A percentile compares a stretch with the other conserved stretches of the same genome.
phyloP scores from a whole-genome alignment of 2,113 vertebrate genomes.

The Hystrix cristata region DNA sequence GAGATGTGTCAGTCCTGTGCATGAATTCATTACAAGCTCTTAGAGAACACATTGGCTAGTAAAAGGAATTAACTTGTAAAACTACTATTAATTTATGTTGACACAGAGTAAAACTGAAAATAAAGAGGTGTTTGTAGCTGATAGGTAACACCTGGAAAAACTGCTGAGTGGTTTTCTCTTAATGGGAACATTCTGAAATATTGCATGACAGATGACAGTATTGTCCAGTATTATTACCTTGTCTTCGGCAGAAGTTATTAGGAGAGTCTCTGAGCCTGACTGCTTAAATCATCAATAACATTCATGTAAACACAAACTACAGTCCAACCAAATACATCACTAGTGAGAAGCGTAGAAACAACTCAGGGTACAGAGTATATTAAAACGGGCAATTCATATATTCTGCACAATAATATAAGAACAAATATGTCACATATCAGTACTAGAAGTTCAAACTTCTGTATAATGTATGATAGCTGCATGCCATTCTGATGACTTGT shows the following conservation, averaged over 20 bases:
- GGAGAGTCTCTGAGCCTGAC: constrained; percentile 23
- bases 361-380: neutral
- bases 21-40: constrained; percentile 58
- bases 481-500: neutral
- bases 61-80: constrained; percentile 69
- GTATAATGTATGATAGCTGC: neutral
- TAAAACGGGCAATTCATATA: constrained; percentile 40
- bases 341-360: neutral
- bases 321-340: constrained; percentile 38
- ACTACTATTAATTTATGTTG: constrained; percentile 73
- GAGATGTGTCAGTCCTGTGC: neutral
- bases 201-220: constrained; percentile 67
- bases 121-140: constrained; percentile 65
- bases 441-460: neutral
- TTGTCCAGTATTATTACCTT: constrained; percentile 65
- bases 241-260: constrained; percentile 60
- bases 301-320: constrained; percentile 3
- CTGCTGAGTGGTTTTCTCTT: constrained; percentile 63
- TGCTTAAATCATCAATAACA: constrained; percentile 70
- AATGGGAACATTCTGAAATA: constrained; percentile 69
- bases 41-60: constrained; percentile 10
- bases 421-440: neutral
- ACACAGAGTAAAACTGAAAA: constrained; percentile 65
- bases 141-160: constrained; percentile 67
- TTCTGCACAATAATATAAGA: constrained; percentile 11